Percentiles rank a stretch among this genome's conserved stretches.
Evolutionary conservation across 53 echinoderm and acorn worm genomes (phyloP).

Genomic region (Paelopatides confundens): DNA sequence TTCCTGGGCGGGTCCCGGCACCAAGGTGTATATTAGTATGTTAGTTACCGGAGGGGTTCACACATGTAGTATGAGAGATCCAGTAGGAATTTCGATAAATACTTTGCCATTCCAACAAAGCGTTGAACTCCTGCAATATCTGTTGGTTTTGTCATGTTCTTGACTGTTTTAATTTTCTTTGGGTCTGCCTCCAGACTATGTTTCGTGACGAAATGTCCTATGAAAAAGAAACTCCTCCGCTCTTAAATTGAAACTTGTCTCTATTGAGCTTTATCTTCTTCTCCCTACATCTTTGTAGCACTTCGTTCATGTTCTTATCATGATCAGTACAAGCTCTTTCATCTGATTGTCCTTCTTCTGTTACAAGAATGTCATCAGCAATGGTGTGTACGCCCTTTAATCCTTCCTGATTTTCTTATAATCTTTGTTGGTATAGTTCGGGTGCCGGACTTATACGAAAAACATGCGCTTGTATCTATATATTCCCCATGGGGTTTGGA

Average conservation of each 20-base stretch:
- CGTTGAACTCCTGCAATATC: slow-evolving; percentile 36
- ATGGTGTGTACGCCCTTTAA: slow-evolving; percentile 52
- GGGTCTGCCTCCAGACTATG: slow-evolving; percentile 61
- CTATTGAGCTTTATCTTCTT: slow-evolving; percentile 40
- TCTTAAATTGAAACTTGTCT: slow-evolving; percentile 44
- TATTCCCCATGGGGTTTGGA: slow-evolving; percentile 76
- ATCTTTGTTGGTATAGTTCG: slow-evolving; percentile 44
- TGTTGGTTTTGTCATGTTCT: slow-evolving; percentile 46
- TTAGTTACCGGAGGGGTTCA: slow-evolving; percentile 41
- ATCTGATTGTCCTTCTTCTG: slow-evolving; percentile 53
- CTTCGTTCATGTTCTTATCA: slow-evolving; percentile 25
- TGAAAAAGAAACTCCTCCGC: slow-evolving; percentile 49
- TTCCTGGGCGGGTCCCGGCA: slow-evolving; percentile 37
- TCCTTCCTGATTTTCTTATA: slow-evolving; percentile 53
- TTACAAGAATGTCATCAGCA: slow-evolving; percentile 66
- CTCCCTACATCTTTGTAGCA: slow-evolving; percentile 52
- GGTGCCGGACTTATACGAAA: slow-evolving; percentile 67
- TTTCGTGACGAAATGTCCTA: slow-evolving; percentile 54
- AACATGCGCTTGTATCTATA: slow-evolving; percentile 66
- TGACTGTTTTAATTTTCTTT: slow-evolving; percentile 58
- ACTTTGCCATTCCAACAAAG: slow-evolving; percentile 51
- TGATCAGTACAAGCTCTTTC: slow-evolving; percentile 14
- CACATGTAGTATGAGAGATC: slow-evolving; percentile 20
- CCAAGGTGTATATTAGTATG: slow-evolving; percentile 45
- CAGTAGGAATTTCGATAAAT: slow-evolving; percentile 51